Conservation (phyloP, 2,113 vertebrate genomes). For the Apodemus speciosus region DNA sequence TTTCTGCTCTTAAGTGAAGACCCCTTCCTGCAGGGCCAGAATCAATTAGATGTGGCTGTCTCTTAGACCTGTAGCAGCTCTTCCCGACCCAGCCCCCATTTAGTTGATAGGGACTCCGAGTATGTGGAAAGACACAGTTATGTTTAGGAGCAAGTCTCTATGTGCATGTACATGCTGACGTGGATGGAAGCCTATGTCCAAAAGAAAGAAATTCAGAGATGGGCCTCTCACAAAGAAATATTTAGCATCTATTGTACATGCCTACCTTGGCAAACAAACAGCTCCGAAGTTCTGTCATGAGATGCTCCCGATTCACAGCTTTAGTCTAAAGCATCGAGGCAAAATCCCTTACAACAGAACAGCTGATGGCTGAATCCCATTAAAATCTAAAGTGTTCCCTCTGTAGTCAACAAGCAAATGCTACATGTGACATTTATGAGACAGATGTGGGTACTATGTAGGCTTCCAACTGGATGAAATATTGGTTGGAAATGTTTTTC, state of each 20-base stretch:
- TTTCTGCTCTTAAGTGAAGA: slow-evolving; percentile 67
- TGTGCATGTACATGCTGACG: not conserved
- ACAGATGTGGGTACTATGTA: not conserved
- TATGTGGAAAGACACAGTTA: not conserved
- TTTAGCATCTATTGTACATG: not conserved
- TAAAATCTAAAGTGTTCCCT: slow-evolving; percentile 9
- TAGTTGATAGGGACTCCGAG: not conserved
- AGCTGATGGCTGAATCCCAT: not conserved
- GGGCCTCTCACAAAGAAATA: not conserved
- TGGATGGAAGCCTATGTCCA: not conserved
- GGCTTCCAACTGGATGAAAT: not conserved
- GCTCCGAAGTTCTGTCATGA: not conserved
- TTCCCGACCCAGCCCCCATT: not conserved
- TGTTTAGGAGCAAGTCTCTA: not conserved
- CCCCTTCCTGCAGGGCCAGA: slow-evolving; percentile 40
- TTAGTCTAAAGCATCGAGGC: not conserved
- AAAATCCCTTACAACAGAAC: not conserved
- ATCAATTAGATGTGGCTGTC: slow-evolving; percentile 68
- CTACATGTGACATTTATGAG: not conserved
- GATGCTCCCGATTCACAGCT: not conserved
- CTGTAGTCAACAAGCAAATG: not conserved
- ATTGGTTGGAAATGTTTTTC: not conserved
- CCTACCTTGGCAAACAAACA: not conserved
- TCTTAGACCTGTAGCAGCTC: not conserved
- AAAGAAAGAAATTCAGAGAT: not conserved